Base-by-base conservation (phyloP, 64 coral and sea anemone species). In the Actinia equina region DNA sequence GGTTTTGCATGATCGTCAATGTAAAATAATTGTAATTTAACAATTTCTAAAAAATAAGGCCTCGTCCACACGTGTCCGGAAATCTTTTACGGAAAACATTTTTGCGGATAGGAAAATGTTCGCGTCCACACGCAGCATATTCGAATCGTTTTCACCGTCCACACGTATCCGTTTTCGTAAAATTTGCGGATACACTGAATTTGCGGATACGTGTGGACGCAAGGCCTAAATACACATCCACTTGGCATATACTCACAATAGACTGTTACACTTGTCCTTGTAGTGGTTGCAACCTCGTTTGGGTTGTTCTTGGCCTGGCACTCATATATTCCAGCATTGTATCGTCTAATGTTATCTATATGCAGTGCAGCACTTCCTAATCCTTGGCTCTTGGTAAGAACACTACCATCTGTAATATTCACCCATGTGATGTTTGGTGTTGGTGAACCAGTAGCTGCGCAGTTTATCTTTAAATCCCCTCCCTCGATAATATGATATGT, bases 391-490 rank as follows among this genome's bases (percentile, higher is more conserved):
- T 49, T 49, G n/a, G 5, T 79, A 11, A 10, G 2, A 43, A 1
- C 16, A 79, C 3, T 9, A 11, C 77, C 77, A 44, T 19, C 44
- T 44, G 17, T 41, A 3, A 79, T 46, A 1, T 43, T 42, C 6
- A 79, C 77, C 77, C 77, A 79, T 3, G 77, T 79, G 17, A 79
- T 46, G n/a, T 79, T 43, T 2, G 77, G 77, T 79, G 77, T 44
- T 79, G 77, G 77, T 3, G 37, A 0, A 42, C 77, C 77, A 79
- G 3, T 46, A 44, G 77, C 77, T 45, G 77, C 15, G 30, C 77
- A 79, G 63, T 67, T 23, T 67, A 67, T 67, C 9, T 23, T n/a
- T 9, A 67, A 67, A 67, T 67, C 20, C 0, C 25, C 3, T 20
- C 22, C 18, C 22, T 67, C 63, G 20, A 7, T 67, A 1, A 65